Conservation (phyloP, 2,797 vertebrate species). For the Falco biarmicus region DNA sequence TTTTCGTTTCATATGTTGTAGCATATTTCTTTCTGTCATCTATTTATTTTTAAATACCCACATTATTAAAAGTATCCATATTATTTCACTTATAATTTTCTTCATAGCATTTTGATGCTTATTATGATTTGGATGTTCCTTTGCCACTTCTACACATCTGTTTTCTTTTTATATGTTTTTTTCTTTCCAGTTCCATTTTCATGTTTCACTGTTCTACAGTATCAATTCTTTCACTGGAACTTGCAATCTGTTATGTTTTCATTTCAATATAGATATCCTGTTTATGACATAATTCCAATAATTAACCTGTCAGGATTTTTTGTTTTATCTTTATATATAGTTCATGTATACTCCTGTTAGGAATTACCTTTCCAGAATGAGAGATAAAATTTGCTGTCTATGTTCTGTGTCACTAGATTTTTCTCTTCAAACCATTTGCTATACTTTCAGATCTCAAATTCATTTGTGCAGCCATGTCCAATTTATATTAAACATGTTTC, state of each 20-base stretch:
- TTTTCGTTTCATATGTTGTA: neutral
- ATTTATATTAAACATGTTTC: neutral
- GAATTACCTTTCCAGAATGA: neutral
- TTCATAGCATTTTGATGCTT: neutral
- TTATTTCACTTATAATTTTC: neutral
- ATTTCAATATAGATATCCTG: neutral
- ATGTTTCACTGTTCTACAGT: neutral
- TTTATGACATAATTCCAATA: constrained; percentile 4
- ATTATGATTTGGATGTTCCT: neutral
- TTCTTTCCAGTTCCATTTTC: neutral
- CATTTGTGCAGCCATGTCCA: neutral
- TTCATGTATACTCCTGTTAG: neutral
- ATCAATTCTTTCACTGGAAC: neutral
- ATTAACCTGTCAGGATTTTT: constrained; percentile 5
- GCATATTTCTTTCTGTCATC: neutral
- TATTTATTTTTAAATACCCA: neutral
- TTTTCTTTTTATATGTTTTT: neutral
- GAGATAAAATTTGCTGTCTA: neutral
- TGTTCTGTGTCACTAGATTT: neutral
- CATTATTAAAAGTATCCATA: neutral
- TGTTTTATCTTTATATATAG: neutral
- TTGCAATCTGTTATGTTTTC: neutral
- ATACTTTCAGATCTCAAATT: neutral
- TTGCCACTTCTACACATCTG: neutral
- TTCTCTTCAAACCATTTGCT: neutral